phyloP scores from a whole-genome alignment of 2,888 invertebrate genomes.

The Andrena trimmerana region DNA sequence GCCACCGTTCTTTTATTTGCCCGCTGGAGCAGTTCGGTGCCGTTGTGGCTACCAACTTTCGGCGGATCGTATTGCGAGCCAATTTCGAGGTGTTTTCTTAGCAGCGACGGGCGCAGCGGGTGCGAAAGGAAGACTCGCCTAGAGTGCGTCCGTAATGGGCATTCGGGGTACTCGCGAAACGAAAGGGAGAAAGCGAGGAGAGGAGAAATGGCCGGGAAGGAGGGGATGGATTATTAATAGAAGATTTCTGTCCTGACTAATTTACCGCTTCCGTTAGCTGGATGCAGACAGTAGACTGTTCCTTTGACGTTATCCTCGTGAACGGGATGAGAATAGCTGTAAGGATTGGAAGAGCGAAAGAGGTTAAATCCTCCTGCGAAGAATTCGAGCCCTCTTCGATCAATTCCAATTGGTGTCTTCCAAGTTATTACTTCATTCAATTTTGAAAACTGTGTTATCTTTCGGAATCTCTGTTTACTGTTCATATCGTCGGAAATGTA shows the following conservation, averaged over 20 bases:
- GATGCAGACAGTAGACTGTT: constrained; percentile 37
- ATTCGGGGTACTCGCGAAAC: constrained; percentile 37
- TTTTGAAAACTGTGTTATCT: too few relatives aligned
- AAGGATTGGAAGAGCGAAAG: too few relatives aligned
- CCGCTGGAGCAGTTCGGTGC: too few relatives aligned
- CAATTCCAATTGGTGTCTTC: too few relatives aligned
- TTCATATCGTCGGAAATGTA: too few relatives aligned
- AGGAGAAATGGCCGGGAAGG: constrained; percentile 19
- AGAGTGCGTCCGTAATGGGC: constrained; percentile 53
- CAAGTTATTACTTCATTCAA: too few relatives aligned
- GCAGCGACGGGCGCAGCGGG: constrained; percentile 12
- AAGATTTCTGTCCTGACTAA: constrained; percentile 73
- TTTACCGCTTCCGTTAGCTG: constrained; percentile 73
- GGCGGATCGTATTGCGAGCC: constrained; percentile 3
- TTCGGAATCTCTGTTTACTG: too few relatives aligned
- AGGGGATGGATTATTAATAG: constrained; percentile 70
- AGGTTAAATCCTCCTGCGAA: too few relatives aligned
- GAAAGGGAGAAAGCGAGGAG: constrained; percentile 19
- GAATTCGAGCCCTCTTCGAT: too few relatives aligned
- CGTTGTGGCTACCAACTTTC: not conserved
- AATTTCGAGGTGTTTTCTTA: not conserved
- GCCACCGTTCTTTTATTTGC: too few relatives aligned
- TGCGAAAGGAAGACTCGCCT: constrained; percentile 56
- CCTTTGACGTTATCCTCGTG: constrained; percentile 34
- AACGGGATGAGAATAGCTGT: not conserved